These are phyloP conservation scores for Meriones psammophilus DNA, from an alignment of 2,797 vertebrate species.

Conservation along the genomic window DNA sequence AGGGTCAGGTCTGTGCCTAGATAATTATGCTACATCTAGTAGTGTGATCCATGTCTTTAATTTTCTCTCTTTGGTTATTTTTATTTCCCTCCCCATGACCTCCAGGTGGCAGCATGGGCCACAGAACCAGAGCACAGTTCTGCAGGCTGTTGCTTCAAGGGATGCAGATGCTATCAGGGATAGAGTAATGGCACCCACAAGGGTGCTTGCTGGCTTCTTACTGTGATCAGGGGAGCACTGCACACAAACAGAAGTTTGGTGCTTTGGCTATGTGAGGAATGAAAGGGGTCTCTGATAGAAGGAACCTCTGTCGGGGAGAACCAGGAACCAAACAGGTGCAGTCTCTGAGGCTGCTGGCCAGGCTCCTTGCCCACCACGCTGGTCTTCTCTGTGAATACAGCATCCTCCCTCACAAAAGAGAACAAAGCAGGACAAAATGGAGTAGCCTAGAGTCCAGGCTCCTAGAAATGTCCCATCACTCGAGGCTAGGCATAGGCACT, in stretches of 20 bases:
- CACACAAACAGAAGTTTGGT: background rate
- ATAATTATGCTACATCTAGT: accelerated
- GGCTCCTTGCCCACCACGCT: background rate
- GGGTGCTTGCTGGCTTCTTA: background rate
- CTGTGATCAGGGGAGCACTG: accelerated
- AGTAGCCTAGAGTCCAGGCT: background rate
- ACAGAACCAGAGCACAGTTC: background rate
- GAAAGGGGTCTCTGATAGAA: background rate
- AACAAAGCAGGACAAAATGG: background rate
- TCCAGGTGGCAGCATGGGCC: constrained; percentile 73
- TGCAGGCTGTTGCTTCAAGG: background rate
- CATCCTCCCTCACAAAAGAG: background rate
- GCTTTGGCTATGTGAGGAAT: background rate
- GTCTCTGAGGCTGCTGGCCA: accelerated
- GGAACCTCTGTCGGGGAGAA: accelerated
- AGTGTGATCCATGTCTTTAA: accelerated
- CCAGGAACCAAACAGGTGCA: background rate
- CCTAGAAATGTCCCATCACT: accelerated
- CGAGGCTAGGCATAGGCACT: background rate
- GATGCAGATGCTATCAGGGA: accelerated
- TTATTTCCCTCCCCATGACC: background rate
- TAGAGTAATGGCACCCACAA: background rate
- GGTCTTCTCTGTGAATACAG: background rate
- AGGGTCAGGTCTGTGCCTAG: accelerated
- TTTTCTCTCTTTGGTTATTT: background rate